phyloP scores from a whole-genome alignment of 2,113 vertebrate genomes.

The Misgurnus mizolepis region DNA sequence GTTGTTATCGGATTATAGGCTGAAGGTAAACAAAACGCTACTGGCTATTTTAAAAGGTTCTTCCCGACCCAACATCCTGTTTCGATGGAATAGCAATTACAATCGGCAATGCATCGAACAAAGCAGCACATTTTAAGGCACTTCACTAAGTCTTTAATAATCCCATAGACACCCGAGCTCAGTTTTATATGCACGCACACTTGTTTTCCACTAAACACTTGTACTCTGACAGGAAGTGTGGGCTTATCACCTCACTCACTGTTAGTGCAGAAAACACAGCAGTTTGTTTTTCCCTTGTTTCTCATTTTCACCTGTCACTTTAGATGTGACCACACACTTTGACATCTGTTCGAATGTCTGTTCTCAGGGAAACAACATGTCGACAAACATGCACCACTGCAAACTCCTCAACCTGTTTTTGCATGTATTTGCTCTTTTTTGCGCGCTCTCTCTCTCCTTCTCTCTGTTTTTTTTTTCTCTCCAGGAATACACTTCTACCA shows the following conservation, averaged over 20 bases:
- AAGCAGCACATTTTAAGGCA: too few relatives aligned
- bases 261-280: conserved; percentile 33
- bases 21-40: too few relatives aligned
- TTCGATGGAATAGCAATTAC: too few relatives aligned
- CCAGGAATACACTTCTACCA: background rate
- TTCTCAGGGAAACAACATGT: conserved; percentile 46
- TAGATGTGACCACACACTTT: conserved; percentile 55
- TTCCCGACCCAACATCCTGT: too few relatives aligned
- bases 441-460: background rate
- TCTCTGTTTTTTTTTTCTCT: background rate
- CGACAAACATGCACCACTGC: conserved; percentile 31
- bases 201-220: background rate
- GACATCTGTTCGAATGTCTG: conserved; percentile 54
- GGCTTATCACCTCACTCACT: conserved; percentile 31
- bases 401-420: conserved; percentile 27
- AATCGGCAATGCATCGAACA: too few relatives aligned
- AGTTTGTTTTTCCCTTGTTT: conserved; percentile 53
- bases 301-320: conserved; percentile 58
- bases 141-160: too few relatives aligned
- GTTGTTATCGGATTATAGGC: too few relatives aligned
- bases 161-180: too few relatives aligned
- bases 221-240: conserved; percentile 22
- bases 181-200: background rate
- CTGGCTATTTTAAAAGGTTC: too few relatives aligned
- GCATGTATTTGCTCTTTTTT: conserved; percentile 19